Conservation (phyloP, 2,797 vertebrate genomes). For the Squalus acanthias region DNA sequence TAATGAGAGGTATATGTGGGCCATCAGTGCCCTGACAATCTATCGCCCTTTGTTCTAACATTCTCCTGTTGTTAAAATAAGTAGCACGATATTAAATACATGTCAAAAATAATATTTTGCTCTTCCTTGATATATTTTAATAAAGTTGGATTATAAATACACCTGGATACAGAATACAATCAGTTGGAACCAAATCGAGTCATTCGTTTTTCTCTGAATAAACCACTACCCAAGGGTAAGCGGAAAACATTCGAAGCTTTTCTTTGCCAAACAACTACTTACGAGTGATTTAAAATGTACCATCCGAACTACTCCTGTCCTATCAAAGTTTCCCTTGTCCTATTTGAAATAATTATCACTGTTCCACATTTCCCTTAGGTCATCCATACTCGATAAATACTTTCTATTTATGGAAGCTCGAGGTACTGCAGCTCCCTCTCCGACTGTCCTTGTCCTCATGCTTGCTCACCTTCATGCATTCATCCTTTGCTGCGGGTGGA, state of each 20-base stretch:
- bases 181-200: not conserved
- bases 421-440: not conserved
- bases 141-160: not conserved
- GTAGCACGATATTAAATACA: not conserved
- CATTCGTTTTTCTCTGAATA: not conserved
- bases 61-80: not conserved
- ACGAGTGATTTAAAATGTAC: not conserved
- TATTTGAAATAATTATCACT: slow-evolving; percentile 18
- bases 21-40: not conserved
- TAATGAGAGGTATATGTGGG: not conserved
- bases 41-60: not conserved
- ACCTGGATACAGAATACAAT: not conserved
- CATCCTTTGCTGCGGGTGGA: not conserved
- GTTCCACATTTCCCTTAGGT: not conserved
- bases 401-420: not conserved
- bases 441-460: not conserved
- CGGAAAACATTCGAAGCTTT: not conserved
- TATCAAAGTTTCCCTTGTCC: not conserved
- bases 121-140: not conserved
- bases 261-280: not conserved
- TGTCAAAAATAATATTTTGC: not conserved
- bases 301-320: not conserved
- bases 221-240: not conserved
- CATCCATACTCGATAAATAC: not conserved
- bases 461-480: not conserved